phyloP scores from a whole-genome alignment of 2,888 invertebrate species.

The Mythimna vitellina region DNA sequence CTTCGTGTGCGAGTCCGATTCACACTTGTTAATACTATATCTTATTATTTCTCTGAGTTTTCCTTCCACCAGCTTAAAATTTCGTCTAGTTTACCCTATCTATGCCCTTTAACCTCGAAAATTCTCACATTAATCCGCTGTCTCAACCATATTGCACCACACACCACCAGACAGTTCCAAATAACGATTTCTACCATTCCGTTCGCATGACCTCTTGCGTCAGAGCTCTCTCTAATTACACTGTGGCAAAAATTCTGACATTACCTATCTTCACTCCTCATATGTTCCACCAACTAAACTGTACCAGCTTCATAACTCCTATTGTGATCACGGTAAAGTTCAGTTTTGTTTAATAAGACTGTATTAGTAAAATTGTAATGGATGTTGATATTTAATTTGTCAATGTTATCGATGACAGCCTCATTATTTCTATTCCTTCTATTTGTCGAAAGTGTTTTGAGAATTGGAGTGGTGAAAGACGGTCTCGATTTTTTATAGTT shows the following conservation, averaged over 20 bases:
- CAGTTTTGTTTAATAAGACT: slow-evolving; percentile 31
- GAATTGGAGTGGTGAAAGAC: slow-evolving; percentile 75
- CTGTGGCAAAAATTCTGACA: slow-evolving; percentile 84
- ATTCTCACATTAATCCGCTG: slow-evolving; percentile 44
- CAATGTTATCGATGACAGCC: slow-evolving; percentile 87
- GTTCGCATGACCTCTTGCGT: slow-evolving; percentile 88
- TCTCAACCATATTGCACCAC: slow-evolving; percentile 56
- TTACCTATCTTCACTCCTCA: slow-evolving; percentile 74
- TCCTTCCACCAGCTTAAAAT: neutral
- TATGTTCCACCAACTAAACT: slow-evolving; percentile 67
- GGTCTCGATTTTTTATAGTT: slow-evolving; percentile 70
- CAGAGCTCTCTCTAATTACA: slow-evolving; percentile 86
- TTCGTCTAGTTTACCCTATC: neutral
- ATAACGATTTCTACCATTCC: slow-evolving; percentile 82
- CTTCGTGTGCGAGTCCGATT: no score
- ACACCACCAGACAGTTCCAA: slow-evolving; percentile 56
- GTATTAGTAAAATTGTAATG: slow-evolving; percentile 45
- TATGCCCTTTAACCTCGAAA: neutral
- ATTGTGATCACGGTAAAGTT: slow-evolving; percentile 56
- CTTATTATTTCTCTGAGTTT: neutral
- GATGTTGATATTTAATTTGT: slow-evolving; percentile 88
- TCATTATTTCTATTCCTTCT: slow-evolving; percentile 80
- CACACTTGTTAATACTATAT: no score
- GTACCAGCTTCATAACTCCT: slow-evolving; percentile 54
- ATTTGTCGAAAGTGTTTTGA: slow-evolving; percentile 75